Conservation (phyloP, 2,888 invertebrate species). For the Malachius bipustulatus region DNA sequence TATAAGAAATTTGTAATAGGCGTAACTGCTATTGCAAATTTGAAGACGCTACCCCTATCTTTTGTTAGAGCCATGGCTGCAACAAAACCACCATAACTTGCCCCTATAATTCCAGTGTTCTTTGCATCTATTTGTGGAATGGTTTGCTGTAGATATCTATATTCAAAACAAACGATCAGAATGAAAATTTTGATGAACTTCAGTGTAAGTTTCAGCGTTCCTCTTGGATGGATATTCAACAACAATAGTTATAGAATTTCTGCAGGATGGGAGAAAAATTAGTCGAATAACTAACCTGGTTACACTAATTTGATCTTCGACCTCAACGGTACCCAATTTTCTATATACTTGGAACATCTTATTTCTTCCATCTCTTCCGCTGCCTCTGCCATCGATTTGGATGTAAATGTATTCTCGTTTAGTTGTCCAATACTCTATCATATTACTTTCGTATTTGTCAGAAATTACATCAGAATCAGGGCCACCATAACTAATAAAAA, state of each 20-base stretch:
- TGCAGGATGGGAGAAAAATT: slow-evolving; percentile 16
- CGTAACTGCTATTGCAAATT: slow-evolving; percentile 82
- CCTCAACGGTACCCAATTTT: slow-evolving; percentile 70
- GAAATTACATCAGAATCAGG: slow-evolving; percentile 68
- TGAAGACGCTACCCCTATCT: slow-evolving; percentile 55
- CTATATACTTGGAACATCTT: slow-evolving; percentile 68
- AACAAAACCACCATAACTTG: slow-evolving; percentile 90
- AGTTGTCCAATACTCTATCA: slow-evolving; percentile 58
- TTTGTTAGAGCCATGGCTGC: slow-evolving; percentile 66
- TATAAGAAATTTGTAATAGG: slow-evolving; percentile 86
- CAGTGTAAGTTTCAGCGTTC: too few species aligned
- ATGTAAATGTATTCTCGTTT: slow-evolving; percentile 65
- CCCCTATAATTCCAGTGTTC: slow-evolving; percentile 74
- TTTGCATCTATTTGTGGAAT: slow-evolving; percentile 55
- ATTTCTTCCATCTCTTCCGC: slow-evolving; percentile 66
- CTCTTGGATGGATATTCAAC: too few species aligned
- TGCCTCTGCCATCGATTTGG: slow-evolving; percentile 75
- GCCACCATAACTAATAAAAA: slow-evolving; percentile 53
- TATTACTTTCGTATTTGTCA: slow-evolving; percentile 53
- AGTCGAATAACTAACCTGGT: slow-evolving; percentile 50
- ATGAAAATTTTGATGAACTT: too few species aligned
- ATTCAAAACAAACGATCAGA: too few species aligned
- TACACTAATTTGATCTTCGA: slow-evolving; percentile 69
- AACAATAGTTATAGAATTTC: slow-evolving; percentile 3
- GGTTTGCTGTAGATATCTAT: slow-evolving; percentile 41